Evolutionary conservation across 2,113 vertebrate species (phyloP), one percentile per base, ranked within the genome.

Genomic region (Entomyzon cyanotis): DNA sequence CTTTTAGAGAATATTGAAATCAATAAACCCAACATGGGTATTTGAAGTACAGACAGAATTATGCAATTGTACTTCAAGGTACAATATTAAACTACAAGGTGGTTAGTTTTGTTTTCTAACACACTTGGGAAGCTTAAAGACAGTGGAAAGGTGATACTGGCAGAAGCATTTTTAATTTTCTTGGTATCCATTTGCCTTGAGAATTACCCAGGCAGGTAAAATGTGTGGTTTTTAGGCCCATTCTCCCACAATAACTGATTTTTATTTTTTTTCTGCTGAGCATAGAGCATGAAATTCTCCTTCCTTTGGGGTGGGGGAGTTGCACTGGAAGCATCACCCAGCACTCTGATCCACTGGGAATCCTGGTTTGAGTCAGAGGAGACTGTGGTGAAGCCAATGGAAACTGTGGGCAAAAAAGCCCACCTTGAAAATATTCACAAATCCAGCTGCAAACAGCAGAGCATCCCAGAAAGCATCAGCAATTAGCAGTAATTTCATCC

Each of bases 1-100:
- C 86, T 96, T 97, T 93, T 91, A 93, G 92, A 90, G 74, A 94
- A 62, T 55, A 77, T 76, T 88, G 87, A 97, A 96, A 93, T 97
- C 83, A 69, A 94, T 89, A 86, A 95, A 56, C 18, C 93, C 93
- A 89, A 76, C 55, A 27, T 12, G 49, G 65, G 47, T 95, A 84
- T 97, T 97, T 96, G 92, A 96, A 96, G 92, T 85, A 37, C 56
- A 46, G 49, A 59, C 24, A 91, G 93, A 69, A 94, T 84, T 5
- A 52, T 59, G 28, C 84, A 87, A 41, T 89, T 87, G 82, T 94
- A 90, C 53, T 89, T 93, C 85, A 88, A 88, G 79, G 31, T 79
- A 37, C 39, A 46, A 31, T 68, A 89, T 91, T 83, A 50, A 70
- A 64, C 33, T 60, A 63, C 44, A 82, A 41, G 21, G 18, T 52